phyloP scores from a whole-genome alignment of 1,140 invertebrate species.

The Bombus waltoni region DNA sequence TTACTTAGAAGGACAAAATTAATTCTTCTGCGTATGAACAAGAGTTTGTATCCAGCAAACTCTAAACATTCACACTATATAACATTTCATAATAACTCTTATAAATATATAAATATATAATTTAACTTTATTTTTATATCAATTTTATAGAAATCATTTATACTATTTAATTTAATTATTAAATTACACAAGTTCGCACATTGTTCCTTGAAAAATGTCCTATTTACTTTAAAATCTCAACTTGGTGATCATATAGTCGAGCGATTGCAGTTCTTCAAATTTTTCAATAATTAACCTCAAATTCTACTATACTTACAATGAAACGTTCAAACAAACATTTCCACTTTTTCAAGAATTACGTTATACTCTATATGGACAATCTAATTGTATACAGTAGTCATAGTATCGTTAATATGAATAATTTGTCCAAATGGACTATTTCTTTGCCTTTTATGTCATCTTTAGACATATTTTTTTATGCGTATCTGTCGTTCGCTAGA shows the following conservation, averaged over 20 bases:
- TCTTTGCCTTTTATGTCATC: neutral
- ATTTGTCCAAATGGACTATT: neutral
- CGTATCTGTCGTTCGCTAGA: too few species aligned
- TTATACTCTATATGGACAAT: too few species aligned
- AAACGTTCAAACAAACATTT: neutral
- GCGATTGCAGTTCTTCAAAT: too few species aligned
- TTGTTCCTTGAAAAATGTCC: neutral
- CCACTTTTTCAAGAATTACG: too few species aligned
- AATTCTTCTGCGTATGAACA: neutral
- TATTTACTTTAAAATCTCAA: neutral
- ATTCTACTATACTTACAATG: neutral
- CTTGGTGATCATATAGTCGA: too few species aligned
- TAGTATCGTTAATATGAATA: neutral
- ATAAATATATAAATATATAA: neutral
- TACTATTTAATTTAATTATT: neutral
- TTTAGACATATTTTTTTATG: too few species aligned
- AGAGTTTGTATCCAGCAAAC: neutral
- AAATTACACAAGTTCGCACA: neutral
- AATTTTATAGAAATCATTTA: neutral
- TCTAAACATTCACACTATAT: neutral
- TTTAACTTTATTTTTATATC: neutral
- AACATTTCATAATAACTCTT: neutral
- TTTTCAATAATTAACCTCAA: neutral
- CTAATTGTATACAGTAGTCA: neutral
- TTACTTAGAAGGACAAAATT: neutral